phyloP scores from a whole-genome alignment of 2,888 invertebrate genomes.

The Prenolepis imparis region DNA sequence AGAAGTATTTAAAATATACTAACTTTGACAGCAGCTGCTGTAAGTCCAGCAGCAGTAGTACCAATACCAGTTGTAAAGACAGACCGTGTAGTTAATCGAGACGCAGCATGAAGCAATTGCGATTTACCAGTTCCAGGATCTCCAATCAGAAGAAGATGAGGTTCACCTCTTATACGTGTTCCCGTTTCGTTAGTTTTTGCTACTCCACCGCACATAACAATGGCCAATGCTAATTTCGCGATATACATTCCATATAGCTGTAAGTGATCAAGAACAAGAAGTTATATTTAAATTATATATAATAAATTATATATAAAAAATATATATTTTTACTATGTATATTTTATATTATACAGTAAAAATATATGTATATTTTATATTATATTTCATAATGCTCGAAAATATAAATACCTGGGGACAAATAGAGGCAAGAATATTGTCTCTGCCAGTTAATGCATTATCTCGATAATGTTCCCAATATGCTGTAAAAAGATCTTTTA shows the following conservation, averaged over 20 bases:
- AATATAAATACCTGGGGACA: constrained; percentile 91
- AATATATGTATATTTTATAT: too few relatives aligned
- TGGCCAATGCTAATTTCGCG: constrained; percentile 94
- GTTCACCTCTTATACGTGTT: constrained; percentile 91
- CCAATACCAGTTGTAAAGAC: constrained; percentile 95
- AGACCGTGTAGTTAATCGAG: constrained; percentile 90
- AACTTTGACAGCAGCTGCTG: constrained; percentile 95
- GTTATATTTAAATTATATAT: background rate
- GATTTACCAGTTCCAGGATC: constrained; percentile 97
- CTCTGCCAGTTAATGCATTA: constrained; percentile 91
- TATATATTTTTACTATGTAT: too few relatives aligned
- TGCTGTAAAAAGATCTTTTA: constrained; percentile 90
- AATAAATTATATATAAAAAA: too few relatives aligned
- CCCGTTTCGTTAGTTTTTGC: constrained; percentile 86
- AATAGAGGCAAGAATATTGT: constrained; percentile 92
- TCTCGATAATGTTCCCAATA: constrained; percentile 91
- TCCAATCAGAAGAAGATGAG: constrained; percentile 94
- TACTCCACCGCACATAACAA: constrained; percentile 89
- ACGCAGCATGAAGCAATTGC: constrained; percentile 92
- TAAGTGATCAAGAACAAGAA: constrained; percentile 39
- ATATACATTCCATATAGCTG: constrained; percentile 95
- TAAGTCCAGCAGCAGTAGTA: constrained; percentile 95
- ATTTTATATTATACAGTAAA: too few relatives aligned
- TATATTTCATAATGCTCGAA: background rate
- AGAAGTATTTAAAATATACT: constrained; percentile 61